Base-by-base conservation (phyloP, 1,140 invertebrate genomes). In the Calliphora vicina region DNA sequence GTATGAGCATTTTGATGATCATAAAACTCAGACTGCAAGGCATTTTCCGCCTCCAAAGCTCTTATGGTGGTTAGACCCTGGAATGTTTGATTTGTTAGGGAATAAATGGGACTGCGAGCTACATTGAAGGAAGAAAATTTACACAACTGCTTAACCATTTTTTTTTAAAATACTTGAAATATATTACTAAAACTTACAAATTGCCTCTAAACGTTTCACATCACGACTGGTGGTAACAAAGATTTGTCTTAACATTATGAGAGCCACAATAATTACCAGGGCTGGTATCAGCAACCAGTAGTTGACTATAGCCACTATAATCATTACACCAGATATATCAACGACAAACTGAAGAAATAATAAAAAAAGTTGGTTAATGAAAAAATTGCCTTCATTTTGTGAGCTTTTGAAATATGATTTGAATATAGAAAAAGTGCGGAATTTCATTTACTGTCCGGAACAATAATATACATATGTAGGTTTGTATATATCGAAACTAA, bases 81-180 rank as follows among this genome's bases (percentile, higher is more conserved):
- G 84, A 97, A 91, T 0, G 95, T 95, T 20, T 96, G 94, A 88
- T 94, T 95, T 0, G 96, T 92, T 86, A 97, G 96, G 71, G 96
- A 96, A 85, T 97, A 96, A 5, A 97, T 94, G 12, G 97, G 97
- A 86, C 94, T 95, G 80, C 94, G 92, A 72, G 94, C 94, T 95
- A 86, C 12, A 73, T 25, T 29, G 25, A 93, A 73, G 23, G 17
- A 23, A 12, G 2, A 81, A 80, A 26, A 23, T 45, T n/a, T n/a
- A n/a, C n/a, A n/a, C n/a, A n/a, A n/a, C n/a, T n/a, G n/a, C n/a
- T n/a, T n/a, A n/a, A n/a, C n/a, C n/a, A n/a, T n/a, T n/a, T n/a
- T n/a, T n/a, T n/a, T n/a, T n/a, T n/a, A n/a, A n/a, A n/a, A n/a
- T n/a, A n/a, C n/a, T n/a, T n/a, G n/a, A n/a, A n/a, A n/a, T n/a